Percentiles rank a stretch among this genome's conserved stretches.
Evolutionary conservation across 2,797 vertebrate genomes (phyloP).

Genomic region (Neoniphon sammara): DNA sequence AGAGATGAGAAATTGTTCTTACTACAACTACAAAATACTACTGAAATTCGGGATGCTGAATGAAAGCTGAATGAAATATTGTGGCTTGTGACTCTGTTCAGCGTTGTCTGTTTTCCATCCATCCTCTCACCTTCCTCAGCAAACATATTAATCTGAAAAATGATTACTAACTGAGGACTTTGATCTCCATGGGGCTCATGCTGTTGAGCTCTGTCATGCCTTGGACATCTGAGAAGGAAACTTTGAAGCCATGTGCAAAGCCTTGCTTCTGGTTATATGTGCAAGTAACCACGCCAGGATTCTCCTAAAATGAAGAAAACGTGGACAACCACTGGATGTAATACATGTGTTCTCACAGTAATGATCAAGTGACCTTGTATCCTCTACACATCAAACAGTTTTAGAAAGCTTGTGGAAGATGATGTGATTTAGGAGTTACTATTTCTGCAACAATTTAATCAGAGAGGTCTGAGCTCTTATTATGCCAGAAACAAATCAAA

Average conservation of each 20-base stretch:
- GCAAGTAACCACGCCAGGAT: conserved; percentile 83
- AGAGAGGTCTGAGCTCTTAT: not conserved
- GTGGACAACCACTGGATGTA: not conserved
- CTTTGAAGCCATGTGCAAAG: conserved; percentile 75
- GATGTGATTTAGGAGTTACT: not conserved
- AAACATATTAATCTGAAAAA: not conserved
- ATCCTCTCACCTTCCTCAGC: not conserved
- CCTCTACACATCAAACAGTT: not conserved
- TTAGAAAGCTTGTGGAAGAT: not conserved
- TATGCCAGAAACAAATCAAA: not conserved
- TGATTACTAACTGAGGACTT: conserved; percentile 74
- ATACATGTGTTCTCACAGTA: not conserved
- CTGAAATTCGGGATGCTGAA: too few species aligned
- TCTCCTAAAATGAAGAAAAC: conserved; percentile 62
- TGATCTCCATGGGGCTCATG: conserved; percentile 73
- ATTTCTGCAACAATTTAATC: not conserved
- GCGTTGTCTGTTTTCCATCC: not conserved
- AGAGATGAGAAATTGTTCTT: not conserved
- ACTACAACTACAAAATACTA: not conserved
- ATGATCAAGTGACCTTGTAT: not conserved
- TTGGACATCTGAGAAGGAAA: conserved; percentile 85
- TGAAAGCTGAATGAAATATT: not conserved
- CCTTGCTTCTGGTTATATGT: conserved; percentile 54
- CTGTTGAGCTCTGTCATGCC: conserved; percentile 92
- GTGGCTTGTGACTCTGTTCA: not conserved